Evolutionary conservation across 2,113 vertebrate species (phyloP).

Genomic region (Callopanchax toddi): DNA sequence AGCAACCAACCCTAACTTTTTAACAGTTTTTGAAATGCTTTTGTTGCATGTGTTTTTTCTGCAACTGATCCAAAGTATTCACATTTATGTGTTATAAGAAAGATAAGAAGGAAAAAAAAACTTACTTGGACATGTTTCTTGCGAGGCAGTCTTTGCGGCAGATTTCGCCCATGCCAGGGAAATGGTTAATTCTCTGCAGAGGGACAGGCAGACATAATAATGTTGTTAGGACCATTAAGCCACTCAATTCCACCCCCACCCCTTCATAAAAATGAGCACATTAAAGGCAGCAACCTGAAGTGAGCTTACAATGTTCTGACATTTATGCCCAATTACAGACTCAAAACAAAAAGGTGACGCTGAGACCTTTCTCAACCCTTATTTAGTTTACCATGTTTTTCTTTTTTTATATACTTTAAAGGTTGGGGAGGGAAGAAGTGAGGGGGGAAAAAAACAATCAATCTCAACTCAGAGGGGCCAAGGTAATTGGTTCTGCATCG

Average conservation of each 20-base stretch:
- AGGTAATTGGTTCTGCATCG: constrained; percentile 87
- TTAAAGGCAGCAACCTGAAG: constrained; percentile 80
- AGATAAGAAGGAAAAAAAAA: constrained; percentile 40
- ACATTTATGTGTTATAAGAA: constrained; percentile 11
- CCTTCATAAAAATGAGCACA: constrained; percentile 75
- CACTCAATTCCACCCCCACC: constrained; percentile 73
- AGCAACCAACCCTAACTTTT: constrained; percentile 22
- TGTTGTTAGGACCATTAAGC: constrained; percentile 74
- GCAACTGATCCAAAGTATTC: constrained; percentile 11
- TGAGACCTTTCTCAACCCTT: constrained; percentile 82
- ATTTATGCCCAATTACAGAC: constrained; percentile 86
- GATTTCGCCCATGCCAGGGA: constrained; percentile 99
- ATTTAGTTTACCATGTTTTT: constrained; percentile 78
- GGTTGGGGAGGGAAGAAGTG: constrained; percentile 63
- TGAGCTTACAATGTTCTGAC: constrained; percentile 82
- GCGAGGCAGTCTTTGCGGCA: constrained; percentile 99
- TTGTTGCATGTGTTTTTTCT: constrained; percentile 15
- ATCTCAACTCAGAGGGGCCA: constrained; percentile 79
- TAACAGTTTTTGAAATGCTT: constrained; percentile 19
- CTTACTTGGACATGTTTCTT: constrained; percentile 99
- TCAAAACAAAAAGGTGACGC: constrained; percentile 85
- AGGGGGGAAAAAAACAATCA: constrained; percentile 77
- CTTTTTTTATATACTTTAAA: constrained; percentile 71
- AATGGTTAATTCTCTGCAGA: constrained; percentile 98
- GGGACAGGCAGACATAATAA: constrained; percentile 80